Conservation (phyloP, 53 echinoderm and acorn worm genomes). For the Paracentrotus lividus region DNA sequence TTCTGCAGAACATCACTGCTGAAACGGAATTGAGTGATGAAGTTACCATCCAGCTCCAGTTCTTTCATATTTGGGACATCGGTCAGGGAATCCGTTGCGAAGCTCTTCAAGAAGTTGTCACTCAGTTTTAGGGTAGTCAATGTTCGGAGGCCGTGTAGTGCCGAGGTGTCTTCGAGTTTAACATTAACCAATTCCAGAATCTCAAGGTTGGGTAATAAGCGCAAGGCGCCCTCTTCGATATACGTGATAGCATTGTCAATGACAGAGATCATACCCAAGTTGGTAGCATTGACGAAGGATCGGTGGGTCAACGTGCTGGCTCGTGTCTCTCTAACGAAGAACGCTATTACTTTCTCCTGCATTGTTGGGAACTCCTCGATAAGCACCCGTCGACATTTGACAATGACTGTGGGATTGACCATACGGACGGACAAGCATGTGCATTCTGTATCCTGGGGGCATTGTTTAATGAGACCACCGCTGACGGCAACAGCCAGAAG, state of each 20-base stretch:
- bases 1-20: not conserved
- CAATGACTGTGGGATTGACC: conserved; percentile 40
- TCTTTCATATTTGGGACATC: not conserved
- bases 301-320: not conserved
- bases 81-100: not conserved
- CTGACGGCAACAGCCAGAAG: not conserved
- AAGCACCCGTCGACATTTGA: not conserved
- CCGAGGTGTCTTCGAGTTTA: not conserved
- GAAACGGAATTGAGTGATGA: not conserved
- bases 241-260: conserved; percentile 28
- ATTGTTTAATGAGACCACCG: not conserved
- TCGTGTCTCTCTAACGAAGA: not conserved
- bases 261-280: not conserved
- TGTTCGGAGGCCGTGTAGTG: not conserved
- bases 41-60: conserved; percentile 26
- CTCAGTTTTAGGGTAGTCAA: conserved; percentile 27
- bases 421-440: conserved; percentile 27
- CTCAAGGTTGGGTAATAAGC: not conserved
- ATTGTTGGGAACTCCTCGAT: conserved; percentile 5
- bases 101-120: not conserved
- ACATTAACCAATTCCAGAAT: not conserved
- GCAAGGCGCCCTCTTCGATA: not conserved
- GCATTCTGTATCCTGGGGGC: conserved; percentile 13
- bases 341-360: not conserved
- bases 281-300: conserved; percentile 43